These are phyloP conservation scores for Acyrthosiphon pisum DNA, from an alignment of 1,140 invertebrate genomes.

Conservation along the genomic window DNA sequence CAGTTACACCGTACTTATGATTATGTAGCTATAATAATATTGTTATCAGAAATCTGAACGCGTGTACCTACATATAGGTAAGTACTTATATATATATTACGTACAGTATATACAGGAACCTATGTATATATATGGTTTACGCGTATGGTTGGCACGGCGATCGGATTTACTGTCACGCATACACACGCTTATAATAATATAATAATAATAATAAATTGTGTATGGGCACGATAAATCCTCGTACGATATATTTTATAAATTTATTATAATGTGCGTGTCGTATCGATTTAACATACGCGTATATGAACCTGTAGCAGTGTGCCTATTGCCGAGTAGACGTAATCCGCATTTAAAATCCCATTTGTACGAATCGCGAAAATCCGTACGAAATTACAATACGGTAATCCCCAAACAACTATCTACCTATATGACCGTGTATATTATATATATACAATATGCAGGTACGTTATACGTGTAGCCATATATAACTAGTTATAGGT, in stretches of 20 bases:
- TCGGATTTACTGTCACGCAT: neutral
- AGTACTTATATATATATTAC: too few species aligned
- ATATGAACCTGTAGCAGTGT: too few species aligned
- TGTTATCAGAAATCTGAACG: neutral
- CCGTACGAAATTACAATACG: neutral
- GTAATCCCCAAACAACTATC: neutral
- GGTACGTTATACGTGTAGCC: too few species aligned
- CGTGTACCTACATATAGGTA: too few species aligned
- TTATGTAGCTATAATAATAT: neutral
- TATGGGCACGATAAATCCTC: neutral
- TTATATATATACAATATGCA: neutral
- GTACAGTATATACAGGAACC: too few species aligned
- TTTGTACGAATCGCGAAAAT: neutral
- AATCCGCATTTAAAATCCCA: neutral
- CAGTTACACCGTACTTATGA: neutral
- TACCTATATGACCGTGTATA: neutral
- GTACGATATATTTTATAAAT: neutral
- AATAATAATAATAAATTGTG: neutral
- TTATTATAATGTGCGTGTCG: neutral
- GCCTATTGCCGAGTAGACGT: neutral
- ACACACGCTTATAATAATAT: neutral
- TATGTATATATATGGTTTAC: too few species aligned
- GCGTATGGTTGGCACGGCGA: neutral
- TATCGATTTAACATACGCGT: neutral
- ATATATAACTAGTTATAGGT: too few species aligned